Evolutionary conservation across 2,797 vertebrate species (phyloP).

Genomic region (Pipistrellus nathusii): DNA sequence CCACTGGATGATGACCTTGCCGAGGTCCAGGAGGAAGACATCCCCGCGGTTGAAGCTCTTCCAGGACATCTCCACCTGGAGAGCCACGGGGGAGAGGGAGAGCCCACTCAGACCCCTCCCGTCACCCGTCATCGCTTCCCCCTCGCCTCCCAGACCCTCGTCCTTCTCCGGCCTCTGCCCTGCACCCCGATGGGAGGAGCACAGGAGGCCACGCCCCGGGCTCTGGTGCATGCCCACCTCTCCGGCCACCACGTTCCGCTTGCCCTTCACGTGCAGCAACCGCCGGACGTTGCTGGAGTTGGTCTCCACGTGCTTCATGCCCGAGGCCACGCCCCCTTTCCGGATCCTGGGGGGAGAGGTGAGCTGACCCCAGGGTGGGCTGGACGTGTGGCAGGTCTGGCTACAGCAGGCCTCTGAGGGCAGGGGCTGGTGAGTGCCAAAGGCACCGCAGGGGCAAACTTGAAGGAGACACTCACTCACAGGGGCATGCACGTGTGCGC

Average conservation of each 20-base stretch:
- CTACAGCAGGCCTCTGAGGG: neutral
- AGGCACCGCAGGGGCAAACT: neutral
- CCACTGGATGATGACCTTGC: slow-evolving; percentile 93
- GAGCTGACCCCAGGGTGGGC: neutral
- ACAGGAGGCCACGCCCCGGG: neutral
- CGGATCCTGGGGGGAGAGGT: slow-evolving; percentile 82
- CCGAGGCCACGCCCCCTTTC: slow-evolving; percentile 92
- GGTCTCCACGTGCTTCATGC: slow-evolving; percentile 92
- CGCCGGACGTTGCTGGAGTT: slow-evolving; percentile 90
- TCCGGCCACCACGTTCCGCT: slow-evolving; percentile 90
- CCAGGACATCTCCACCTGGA: slow-evolving; percentile 94
- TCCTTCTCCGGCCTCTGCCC: neutral
- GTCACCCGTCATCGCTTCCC: neutral
- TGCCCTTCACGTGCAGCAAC: slow-evolving; percentile 93
- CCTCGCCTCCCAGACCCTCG: neutral
- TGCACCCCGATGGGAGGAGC: neutral
- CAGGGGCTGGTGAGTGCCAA: neutral
- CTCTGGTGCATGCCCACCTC: slow-evolving; percentile 88
- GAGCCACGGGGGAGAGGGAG: neutral
- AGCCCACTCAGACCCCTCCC: neutral
- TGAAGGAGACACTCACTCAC: neutral
- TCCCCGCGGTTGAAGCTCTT: slow-evolving; percentile 93
- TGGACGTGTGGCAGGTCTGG: neutral
- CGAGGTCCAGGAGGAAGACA: slow-evolving; percentile 93
- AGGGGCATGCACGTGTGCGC: neutral